These are phyloP conservation scores for Actinemys pallida DNA, from an alignment of 2,113 vertebrate genomes.

Conservation along the genomic window DNA sequence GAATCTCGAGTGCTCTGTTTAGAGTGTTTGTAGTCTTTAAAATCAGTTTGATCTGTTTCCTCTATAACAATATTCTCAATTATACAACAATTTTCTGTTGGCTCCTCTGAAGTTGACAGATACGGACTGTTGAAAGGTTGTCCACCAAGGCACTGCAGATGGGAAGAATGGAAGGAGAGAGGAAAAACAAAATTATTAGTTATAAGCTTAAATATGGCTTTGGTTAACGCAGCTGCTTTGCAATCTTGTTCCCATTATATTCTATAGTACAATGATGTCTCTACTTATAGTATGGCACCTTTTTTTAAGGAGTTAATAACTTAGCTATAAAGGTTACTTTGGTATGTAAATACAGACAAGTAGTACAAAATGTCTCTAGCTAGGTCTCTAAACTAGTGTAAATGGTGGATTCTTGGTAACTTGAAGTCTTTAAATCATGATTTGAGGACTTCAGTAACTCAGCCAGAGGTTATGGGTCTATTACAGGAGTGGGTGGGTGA, in stretches of 20 bases:
- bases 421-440: neutral
- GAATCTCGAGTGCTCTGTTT: constrained; percentile 75
- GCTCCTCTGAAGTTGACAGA: constrained; percentile 60
- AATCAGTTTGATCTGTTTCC: neutral
- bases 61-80: constrained; percentile 35
- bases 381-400: neutral
- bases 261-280: neutral
- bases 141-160: constrained; percentile 62
- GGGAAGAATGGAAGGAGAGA: neutral
- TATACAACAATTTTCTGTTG: constrained; percentile 64
- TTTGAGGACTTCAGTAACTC: neutral
- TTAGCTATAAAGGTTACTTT: neutral
- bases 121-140: constrained; percentile 9
- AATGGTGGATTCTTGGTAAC: neutral
- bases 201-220: neutral
- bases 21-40: constrained; percentile 6
- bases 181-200: neutral
- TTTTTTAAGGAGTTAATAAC: neutral
- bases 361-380: neutral
- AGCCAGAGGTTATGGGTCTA: neutral
- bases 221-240: neutral
- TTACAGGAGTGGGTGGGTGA: neutral
- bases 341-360: neutral
- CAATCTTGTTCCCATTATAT: accelerated
- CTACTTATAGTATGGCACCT: neutral